Conservation (phyloP, 2,888 invertebrate genomes). For the Drosophila ochracea region DNA sequence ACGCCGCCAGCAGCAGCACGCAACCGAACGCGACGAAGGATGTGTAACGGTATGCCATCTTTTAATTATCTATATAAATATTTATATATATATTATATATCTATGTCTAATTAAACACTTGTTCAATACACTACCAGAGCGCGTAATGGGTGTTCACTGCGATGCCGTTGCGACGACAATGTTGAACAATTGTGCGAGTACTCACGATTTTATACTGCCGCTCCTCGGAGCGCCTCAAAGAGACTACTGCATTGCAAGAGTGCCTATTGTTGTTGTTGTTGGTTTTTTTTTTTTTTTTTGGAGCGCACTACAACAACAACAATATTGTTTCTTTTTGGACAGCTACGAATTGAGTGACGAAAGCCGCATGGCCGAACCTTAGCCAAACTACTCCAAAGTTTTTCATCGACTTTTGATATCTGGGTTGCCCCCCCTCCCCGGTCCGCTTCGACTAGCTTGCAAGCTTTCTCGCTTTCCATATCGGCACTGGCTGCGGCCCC, state of each 20-base stretch:
- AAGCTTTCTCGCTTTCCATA: conserved; percentile 81
- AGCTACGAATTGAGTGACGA: conserved; percentile 70
- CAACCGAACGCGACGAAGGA: conserved; percentile 87
- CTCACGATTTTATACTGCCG: conserved; percentile 85
- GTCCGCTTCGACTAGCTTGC: conserved; percentile 29
- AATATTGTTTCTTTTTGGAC: conserved; percentile 64
- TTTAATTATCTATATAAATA: conserved; percentile 60
- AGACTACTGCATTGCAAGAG: conserved; percentile 44
- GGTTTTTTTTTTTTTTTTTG: conserved; percentile 41
- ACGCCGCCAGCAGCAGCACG: conserved; percentile 86
- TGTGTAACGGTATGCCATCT: conserved; percentile 81
- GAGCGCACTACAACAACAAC: conserved; percentile 54
- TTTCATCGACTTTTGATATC: conserved; percentile 69
- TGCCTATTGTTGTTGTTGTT: not conserved
- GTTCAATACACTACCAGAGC: conserved; percentile 66
- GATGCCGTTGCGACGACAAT: conserved; percentile 84
- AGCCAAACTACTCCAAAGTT: conserved; percentile 66
- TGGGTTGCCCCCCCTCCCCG: conserved; percentile 63
- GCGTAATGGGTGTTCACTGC: conserved; percentile 79
- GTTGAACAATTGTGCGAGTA: conserved; percentile 83
- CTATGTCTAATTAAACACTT: conserved; percentile 31
- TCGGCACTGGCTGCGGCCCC: conserved; percentile 36
- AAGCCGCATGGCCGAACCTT: conserved; percentile 64
- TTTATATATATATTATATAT: conserved; percentile 8
- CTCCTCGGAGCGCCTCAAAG: conserved; percentile 79